Evolutionary conservation across 2,888 invertebrate species (phyloP), one percentile per base, ranked within the genome.

Genomic region (Frankliniella fusca): DNA sequence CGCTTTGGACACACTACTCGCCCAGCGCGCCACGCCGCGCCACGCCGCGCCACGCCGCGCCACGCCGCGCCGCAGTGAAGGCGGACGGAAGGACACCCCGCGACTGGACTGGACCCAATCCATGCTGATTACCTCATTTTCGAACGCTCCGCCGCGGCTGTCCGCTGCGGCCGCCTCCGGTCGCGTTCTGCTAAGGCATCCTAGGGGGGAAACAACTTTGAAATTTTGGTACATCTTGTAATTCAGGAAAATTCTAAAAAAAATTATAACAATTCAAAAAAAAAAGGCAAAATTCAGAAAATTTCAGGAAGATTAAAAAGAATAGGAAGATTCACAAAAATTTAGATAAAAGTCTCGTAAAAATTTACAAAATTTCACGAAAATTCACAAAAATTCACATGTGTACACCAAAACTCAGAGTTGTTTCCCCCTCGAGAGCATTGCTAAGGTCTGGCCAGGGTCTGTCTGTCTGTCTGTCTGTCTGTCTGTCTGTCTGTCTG

Each of bases 121-220:
- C 27, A 76, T 76, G 70, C 12, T 76, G 70, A 76, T 76, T 76
- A 27, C 70, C 70, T 76, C 70, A 76, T 76, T 76, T 76, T 76
- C 70, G 70, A 76, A 76, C 27, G 70, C 12, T 27, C 70, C 23
- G 70, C 27, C 23, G 18, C 27, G 27, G 23, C 70, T 12, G 70
- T n/a, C 70, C 27, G 23, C 70, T 70, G 2, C 0, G 54, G 54
- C 54, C 54, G 54, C 54, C 54, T 54, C 54, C 54, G 54, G 54
- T 76, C 70, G 27, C 70, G 70, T 23, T 76, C 27, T 38, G 5
- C 38, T 38, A 5, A 11, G 2, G 50, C 50, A 18, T 54, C 54
- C 54, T n/a, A n/a, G n/a, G n/a, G n/a, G n/a, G n/a, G n/a, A n/a
- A n/a, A n/a, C n/a, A n/a, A n/a, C n/a, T n/a, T n/a, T n/a, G n/a